Base-by-base conservation (phyloP, 2,888 invertebrate genomes). In the Eilema depressum region DNA sequence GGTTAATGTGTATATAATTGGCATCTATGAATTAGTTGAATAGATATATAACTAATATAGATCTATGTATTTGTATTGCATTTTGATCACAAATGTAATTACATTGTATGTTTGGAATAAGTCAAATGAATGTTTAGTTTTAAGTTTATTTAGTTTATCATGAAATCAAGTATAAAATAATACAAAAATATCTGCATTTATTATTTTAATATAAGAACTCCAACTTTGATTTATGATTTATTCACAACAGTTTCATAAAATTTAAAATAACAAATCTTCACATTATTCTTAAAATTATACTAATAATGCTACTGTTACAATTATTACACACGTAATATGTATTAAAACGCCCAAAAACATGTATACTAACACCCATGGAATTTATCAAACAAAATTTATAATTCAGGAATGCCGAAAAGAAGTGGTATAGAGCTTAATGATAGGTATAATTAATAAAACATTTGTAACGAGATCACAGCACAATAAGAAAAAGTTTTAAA, bases 241-340 rank as follows among this genome's bases (percentile, higher is more conserved):
- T 89, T 91, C 83, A 85, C 86, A 92, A 91, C 91, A 92, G 79
- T 87, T 91, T 86, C 86, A 87, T 91, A 91, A 89, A 90, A 88
- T 89, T 87, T 86, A 81, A 85, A 83, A 80, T 75, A 75, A 79
- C 82, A 83, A 77, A 75, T 63, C 72, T 71, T 81, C 71, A 82
- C 73, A 73, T 74, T 73, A 72, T 66, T 37, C 63, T 66, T 75
- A 75, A 78, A 78, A 83, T 76, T 75, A 77, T 61, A 68, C 79
- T 78, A 81, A 77, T 74, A 78, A 59, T 14, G 64, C 76, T 75
- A 78, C 64, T 63, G 28, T 75, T 77, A 76, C 25, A 72, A 72
- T 71, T 66, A 72, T 68, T 77, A 77, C 68, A 71, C 65, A 63
- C 63, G 73, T 79, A 77, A 79, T 57, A 57, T 25, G 68, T 76